Percentiles rank a stretch among this genome's conserved stretches.
Conservation (phyloP, 2,113 vertebrate species). For the Epinephelus lanceolatus region DNA sequence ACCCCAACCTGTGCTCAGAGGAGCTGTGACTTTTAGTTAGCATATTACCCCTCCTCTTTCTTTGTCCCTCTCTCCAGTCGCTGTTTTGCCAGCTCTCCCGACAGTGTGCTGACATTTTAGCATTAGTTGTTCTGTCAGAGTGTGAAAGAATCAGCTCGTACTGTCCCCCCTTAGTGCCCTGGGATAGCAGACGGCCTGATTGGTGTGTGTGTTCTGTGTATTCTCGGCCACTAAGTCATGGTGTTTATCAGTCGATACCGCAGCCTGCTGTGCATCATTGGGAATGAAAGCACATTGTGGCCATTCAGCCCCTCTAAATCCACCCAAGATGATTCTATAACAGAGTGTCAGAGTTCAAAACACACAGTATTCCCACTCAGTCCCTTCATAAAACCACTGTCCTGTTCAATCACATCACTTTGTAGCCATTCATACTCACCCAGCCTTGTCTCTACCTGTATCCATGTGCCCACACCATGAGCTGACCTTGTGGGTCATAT, state of each 20-base stretch:
- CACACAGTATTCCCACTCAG: constrained; percentile 48
- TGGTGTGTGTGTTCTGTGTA: constrained; percentile 43
- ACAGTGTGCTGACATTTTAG: constrained; percentile 71
- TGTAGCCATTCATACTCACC: constrained; percentile 1
- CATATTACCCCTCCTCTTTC: constrained; percentile 23
- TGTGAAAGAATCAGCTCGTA: constrained; percentile 52
- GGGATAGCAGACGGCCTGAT: constrained; percentile 44
- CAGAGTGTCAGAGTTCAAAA: constrained; percentile 66
- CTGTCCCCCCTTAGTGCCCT: constrained; percentile 2
- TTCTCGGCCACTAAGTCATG: constrained; percentile 19
- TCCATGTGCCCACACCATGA: background rate
- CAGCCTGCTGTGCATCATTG: constrained; percentile 38
- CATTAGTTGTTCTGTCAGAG: constrained; percentile 57
- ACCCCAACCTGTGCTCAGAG: constrained; percentile 31
- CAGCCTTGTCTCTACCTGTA: background rate
- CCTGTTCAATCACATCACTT: constrained; percentile 54
- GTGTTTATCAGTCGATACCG: constrained; percentile 42
- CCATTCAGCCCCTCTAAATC: constrained; percentile 59
- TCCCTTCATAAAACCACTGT: constrained; percentile 41
- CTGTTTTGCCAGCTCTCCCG: constrained; percentile 16
- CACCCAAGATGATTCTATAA: constrained; percentile 59
- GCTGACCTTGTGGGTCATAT: constrained; percentile 10
- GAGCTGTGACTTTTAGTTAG: constrained; percentile 35
- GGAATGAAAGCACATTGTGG: constrained; percentile 39
- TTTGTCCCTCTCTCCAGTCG: constrained; percentile 19